Percentiles rank a stretch among this genome's conserved stretches.
These are phyloP conservation scores for Corydoras maculifer DNA, from an alignment of 2,113 vertebrate species.

Conservation along the genomic window DNA sequence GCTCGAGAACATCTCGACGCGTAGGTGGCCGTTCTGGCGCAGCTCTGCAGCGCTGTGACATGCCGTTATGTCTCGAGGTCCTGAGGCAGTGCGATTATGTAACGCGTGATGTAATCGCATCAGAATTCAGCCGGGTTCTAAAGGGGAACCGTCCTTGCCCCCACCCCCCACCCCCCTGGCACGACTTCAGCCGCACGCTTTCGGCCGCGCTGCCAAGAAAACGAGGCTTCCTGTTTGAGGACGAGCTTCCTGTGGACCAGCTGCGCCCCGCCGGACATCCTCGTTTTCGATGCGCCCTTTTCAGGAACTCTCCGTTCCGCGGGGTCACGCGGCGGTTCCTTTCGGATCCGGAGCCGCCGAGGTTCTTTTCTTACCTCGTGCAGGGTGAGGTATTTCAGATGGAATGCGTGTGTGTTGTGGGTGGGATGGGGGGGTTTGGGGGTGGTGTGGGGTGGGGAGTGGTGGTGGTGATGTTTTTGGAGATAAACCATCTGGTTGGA, in stretches of 20 bases:
- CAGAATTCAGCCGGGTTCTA: not conserved
- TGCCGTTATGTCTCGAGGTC: not conserved
- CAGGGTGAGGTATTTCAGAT: not conserved
- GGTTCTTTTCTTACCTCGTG: too few species aligned
- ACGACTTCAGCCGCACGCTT: not conserved
- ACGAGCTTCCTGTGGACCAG: not conserved
- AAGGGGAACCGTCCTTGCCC: not conserved
- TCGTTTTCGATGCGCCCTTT: not conserved
- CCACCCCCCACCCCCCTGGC: not conserved
- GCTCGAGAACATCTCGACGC: too few species aligned
- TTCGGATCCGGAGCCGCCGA: too few species aligned
- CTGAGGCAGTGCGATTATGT: not conserved
- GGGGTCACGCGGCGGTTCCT: not conserved
- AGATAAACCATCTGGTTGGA: conserved; percentile 20
- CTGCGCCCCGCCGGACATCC: not conserved
- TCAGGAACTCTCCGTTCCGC: not conserved
- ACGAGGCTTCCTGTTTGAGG: not conserved
- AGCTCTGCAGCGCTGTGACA: not conserved
- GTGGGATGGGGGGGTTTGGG: too few species aligned
- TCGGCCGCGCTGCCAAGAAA: not conserved
- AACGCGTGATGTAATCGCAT: conserved; percentile 2
- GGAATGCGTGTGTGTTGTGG: conserved; percentile 9
- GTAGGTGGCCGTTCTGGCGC: too few species aligned
- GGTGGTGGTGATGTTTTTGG: conserved; percentile 1
- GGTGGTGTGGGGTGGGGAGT: not conserved